These are phyloP conservation scores for Paramormyrops kingsleyae DNA, from an alignment of 2,113 vertebrate genomes.

Conservation along the genomic window DNA sequence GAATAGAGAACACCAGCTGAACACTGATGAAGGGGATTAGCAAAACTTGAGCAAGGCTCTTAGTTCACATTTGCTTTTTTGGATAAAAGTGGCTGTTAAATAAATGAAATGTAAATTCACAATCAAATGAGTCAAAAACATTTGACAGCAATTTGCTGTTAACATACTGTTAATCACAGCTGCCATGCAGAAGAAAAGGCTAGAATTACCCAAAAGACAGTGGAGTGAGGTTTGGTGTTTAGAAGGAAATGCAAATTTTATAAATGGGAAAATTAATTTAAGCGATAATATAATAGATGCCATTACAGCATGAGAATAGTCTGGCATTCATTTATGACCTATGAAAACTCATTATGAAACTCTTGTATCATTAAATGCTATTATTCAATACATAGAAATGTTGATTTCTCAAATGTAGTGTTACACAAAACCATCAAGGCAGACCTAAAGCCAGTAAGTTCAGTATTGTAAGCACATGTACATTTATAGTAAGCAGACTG, in stretches of 20 bases:
- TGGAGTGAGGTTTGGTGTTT: neutral
- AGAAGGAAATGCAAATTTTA: neutral
- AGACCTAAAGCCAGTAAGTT: neutral
- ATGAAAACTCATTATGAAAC: neutral
- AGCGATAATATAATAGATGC: neutral
- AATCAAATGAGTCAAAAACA: neutral
- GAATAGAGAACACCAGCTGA: neutral
- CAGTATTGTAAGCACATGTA: neutral
- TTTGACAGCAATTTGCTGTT: neutral
- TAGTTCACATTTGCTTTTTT: neutral
- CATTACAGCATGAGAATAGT: neutral
- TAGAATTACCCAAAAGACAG: neutral
- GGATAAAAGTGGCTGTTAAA: neutral
- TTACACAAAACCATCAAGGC: neutral
- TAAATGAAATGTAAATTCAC: neutral
- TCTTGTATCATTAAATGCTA: neutral
- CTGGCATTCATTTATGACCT: neutral
- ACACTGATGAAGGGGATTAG: neutral
- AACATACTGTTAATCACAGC: neutral
- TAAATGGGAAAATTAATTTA: neutral
- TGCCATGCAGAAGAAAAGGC: neutral
- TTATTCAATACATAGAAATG: neutral
- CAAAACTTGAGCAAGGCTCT: neutral
- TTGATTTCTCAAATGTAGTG: neutral
- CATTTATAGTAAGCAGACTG: constrained; percentile 30